phyloP scores from a whole-genome alignment of 1,140 invertebrate species.

The Formica selysi region DNA sequence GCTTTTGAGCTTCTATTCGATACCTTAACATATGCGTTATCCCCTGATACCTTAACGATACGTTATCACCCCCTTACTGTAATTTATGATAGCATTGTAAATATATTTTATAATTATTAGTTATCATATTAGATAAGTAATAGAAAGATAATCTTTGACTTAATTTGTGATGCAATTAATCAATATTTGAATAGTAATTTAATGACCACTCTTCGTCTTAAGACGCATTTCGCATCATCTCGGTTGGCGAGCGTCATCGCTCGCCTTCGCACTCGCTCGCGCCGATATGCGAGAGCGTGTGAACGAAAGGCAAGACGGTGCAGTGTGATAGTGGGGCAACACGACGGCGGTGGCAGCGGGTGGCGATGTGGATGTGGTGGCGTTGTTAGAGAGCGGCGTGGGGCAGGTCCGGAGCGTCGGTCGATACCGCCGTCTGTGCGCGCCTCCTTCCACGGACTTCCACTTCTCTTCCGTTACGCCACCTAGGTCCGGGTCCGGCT shows the following conservation, averaged over 20 bases:
- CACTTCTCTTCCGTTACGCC: constrained; percentile 81
- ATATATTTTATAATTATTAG: too few species aligned
- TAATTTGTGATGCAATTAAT: not conserved
- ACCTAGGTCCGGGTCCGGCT: constrained; percentile 82
- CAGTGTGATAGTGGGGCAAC: constrained; percentile 77
- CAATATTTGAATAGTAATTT: not conserved
- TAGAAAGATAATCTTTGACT: not conserved
- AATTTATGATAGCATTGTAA: constrained; percentile 12
- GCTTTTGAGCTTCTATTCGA: too few species aligned
- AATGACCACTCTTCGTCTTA: not conserved
- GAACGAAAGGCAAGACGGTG: constrained; percentile 72
- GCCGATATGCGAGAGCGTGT: constrained; percentile 39
- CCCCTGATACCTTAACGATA: not conserved
- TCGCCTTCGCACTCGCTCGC: not conserved
- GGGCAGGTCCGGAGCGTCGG: constrained; percentile 83
- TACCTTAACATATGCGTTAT: not conserved
- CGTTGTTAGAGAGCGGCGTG: constrained; percentile 80
- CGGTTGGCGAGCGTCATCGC: constrained; percentile 23
- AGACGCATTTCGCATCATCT: not conserved
- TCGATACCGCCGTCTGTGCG: constrained; percentile 85
- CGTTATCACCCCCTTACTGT: too few species aligned
- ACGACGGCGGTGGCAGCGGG: constrained; percentile 53
- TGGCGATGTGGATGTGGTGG: constrained; percentile 73
- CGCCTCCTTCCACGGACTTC: constrained; percentile 78
- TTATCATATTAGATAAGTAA: too few species aligned